A percentile compares a stretch with the other conserved stretches of the same genome.
These are phyloP conservation scores for Goniozus legneri DNA, from an alignment of 1,140 invertebrate genomes.

Conservation along the genomic window DNA sequence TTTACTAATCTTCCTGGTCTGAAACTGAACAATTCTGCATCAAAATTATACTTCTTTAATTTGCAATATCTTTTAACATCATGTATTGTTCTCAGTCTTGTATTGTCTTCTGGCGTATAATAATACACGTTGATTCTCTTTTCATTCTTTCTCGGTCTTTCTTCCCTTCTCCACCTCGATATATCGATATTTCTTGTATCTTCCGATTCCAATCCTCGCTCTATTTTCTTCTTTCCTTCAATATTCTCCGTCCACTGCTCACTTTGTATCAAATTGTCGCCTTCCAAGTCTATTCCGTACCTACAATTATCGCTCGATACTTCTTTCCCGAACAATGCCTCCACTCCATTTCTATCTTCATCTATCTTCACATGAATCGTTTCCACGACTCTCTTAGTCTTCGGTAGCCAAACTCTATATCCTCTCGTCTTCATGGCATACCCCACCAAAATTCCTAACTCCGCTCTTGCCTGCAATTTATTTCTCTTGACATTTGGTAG, in stretches of 20 bases:
- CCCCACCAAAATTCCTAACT: slow-evolving; percentile 2
- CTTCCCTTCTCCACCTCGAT: slow-evolving; percentile 1
- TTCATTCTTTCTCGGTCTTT: slow-evolving; percentile 5
- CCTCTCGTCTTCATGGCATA: slow-evolving; percentile 2
- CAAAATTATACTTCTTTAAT: background rate
- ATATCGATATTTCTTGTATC: background rate
- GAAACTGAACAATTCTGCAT: background rate
- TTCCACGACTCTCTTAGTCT: background rate
- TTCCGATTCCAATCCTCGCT: no score
- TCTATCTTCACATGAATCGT: slow-evolving; percentile 6
- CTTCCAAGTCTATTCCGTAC: no score
- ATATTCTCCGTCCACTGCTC: no score
- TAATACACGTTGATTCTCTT: slow-evolving; percentile 1
- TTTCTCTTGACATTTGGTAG: background rate
- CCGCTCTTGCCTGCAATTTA: background rate
- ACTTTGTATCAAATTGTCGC: no score
- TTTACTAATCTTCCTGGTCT: background rate
- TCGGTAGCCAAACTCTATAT: slow-evolving; percentile 1
- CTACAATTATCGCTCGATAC: no score
- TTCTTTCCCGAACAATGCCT: background rate
- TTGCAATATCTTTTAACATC: background rate
- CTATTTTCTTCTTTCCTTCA: no score
- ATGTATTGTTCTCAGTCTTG: background rate
- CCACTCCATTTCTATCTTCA: slow-evolving; percentile 1
- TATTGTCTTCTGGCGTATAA: slow-evolving; percentile 1